Evolutionary conservation across 2,797 vertebrate species (phyloP).

Genomic region (Paguma larvata): DNA sequence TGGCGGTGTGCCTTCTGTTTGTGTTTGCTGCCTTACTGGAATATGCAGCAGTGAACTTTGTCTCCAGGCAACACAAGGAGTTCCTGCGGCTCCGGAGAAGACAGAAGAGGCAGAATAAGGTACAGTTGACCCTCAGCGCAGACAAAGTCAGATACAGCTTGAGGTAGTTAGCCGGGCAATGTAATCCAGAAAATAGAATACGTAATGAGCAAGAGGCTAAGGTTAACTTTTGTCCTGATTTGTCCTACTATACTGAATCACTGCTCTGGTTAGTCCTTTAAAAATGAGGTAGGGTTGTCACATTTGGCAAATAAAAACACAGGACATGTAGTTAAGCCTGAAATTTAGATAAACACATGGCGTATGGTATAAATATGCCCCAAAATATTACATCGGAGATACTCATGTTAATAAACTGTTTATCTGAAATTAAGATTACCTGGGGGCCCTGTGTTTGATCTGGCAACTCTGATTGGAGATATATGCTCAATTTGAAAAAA

Average conservation of each 20-base stretch:
- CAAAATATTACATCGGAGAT: slow-evolving; percentile 24
- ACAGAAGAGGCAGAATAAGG: slow-evolving; percentile 96
- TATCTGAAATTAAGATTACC: slow-evolving; percentile 38
- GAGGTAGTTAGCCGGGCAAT: background rate
- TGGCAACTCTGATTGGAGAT: background rate
- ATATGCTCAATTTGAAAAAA: background rate
- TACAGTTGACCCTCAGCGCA: slow-evolving; percentile 79
- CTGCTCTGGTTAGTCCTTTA: background rate
- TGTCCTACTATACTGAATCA: background rate
- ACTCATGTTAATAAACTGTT: slow-evolving; percentile 38
- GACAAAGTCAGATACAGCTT: background rate
- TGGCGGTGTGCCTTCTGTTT: slow-evolving; percentile 99
- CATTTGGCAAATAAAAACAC: slow-evolving; percentile 32
- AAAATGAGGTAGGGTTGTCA: background rate
- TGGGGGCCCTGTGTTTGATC: slow-evolving; percentile 16
- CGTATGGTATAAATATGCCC: background rate
- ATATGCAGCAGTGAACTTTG: slow-evolving; percentile 99
- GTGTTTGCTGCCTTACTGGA: slow-evolving; percentile 98
- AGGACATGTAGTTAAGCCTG: background rate
- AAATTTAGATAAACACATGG: slow-evolving; percentile 36
- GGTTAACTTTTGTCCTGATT: background rate
- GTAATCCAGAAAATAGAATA: background rate
- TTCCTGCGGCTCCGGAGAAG: slow-evolving; percentile 96
- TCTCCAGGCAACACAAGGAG: slow-evolving; percentile 99
- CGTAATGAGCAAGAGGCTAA: background rate